Conservation (phyloP, 2,113 vertebrate genomes). For the Nycticryphes semicollaris region DNA sequence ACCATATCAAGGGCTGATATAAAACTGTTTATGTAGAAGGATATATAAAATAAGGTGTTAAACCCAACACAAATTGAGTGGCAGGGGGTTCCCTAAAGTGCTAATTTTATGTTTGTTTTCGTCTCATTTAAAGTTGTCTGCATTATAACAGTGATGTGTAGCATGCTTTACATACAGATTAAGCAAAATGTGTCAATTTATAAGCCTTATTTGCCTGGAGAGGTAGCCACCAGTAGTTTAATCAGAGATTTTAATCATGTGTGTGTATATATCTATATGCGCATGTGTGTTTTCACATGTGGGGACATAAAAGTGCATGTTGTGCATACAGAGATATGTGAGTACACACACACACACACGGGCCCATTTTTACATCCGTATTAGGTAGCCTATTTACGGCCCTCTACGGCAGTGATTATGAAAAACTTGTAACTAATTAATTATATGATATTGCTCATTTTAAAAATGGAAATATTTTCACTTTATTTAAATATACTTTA, state of each 20-base stretch:
- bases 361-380: not conserved
- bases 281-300: not conserved
- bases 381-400: not conserved
- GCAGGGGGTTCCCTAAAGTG: conserved; percentile 71
- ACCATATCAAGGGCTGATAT: conserved; percentile 71
- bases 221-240: conserved; percentile 53
- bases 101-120: conserved; percentile 81
- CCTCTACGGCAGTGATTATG: not conserved
- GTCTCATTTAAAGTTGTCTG: conserved; percentile 73
- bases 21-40: conserved; percentile 79
- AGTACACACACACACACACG: rapidly evolving
- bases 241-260: conserved; percentile 15
- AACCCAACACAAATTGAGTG: conserved; percentile 73
- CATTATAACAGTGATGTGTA: conserved; percentile 59
- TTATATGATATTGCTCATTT: not conserved
- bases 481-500: conserved; percentile 20
- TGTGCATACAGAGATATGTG: not conserved
- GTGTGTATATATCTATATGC: not conserved
- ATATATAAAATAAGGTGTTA: conserved; percentile 79
- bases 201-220: conserved; percentile 51
- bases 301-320: not conserved
- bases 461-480: not conserved
- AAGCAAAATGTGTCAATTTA: conserved; percentile 71
- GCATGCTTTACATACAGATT: conserved; percentile 65
- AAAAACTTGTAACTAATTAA: not conserved